Evolutionary conservation across 2,113 vertebrate genomes (phyloP).

Genomic region (Poeciliopsis occidentalis): DNA sequence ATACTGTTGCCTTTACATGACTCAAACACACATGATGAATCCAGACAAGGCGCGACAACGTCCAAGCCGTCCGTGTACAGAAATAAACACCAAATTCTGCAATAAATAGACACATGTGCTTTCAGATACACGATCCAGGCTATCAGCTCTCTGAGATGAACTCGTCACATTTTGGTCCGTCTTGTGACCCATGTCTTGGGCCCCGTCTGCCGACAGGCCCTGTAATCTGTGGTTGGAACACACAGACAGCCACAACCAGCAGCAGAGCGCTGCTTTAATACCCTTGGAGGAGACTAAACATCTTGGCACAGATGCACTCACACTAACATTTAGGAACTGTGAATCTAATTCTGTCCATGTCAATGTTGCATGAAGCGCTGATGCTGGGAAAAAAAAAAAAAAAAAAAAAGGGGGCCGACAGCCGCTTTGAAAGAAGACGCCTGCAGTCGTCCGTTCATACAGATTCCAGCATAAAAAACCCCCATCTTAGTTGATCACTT

Average conservation of each 20-base stretch:
- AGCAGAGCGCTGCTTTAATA: constrained; percentile 63
- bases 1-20: constrained; percentile 11
- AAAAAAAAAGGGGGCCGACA: constrained; percentile 14
- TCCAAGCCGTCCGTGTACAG: constrained; percentile 43
- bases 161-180: constrained; percentile 66
- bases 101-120: constrained; percentile 49
- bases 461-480: background rate
- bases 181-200: constrained; percentile 63
- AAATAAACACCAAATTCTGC: constrained; percentile 56
- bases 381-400: constrained; percentile 9
- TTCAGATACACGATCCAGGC: constrained; percentile 53
- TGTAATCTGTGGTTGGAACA: constrained; percentile 70
- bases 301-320: constrained; percentile 44
- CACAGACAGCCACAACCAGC: constrained; percentile 60
- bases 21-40: constrained; percentile 38
- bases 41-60: constrained; percentile 34
- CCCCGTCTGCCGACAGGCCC: constrained; percentile 58
- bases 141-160: constrained; percentile 62
- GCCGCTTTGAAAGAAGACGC: constrained; percentile 35
- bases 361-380: constrained; percentile 35
- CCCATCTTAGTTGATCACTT: too few relatives aligned
- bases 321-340: constrained; percentile 45
- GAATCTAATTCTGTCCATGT: constrained; percentile 48
- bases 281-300: constrained; percentile 58
- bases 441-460: constrained; percentile 4